Evolutionary conservation across 2,888 invertebrate species (phyloP).

Genomic region (Synanthedon andrenaeformis): DNA sequence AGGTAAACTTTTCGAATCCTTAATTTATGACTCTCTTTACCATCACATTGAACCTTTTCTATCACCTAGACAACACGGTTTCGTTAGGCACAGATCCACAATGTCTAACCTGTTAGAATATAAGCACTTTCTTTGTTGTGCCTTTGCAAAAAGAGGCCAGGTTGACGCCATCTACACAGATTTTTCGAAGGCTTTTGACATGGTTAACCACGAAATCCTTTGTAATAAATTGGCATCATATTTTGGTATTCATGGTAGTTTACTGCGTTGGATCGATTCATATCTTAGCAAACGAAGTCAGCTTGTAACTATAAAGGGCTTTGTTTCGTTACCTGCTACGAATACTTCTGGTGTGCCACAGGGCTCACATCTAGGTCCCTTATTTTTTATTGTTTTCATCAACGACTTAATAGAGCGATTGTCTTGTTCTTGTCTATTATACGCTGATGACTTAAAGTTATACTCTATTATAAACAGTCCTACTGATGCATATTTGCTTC

Average conservation of each 20-base stretch:
- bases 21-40: constrained; percentile 2
- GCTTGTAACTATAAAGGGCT: constrained; percentile 3
- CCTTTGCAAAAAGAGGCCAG: constrained; percentile 1
- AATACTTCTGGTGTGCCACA: constrained; percentile 4
- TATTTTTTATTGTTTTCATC: constrained; percentile 2
- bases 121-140: constrained; percentile 1
- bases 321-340: background rate
- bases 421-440: background rate
- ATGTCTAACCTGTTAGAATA: constrained; percentile 7
- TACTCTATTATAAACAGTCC: background rate
- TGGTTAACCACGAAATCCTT: constrained; percentile 3
- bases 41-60: constrained; percentile 3
- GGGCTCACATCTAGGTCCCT: constrained; percentile 3
- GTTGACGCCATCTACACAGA: constrained; percentile 1
- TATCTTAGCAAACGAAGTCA: constrained; percentile 2
- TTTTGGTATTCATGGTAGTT: constrained; percentile 1
- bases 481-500: background rate
- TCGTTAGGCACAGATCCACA: constrained; percentile 8
- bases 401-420: background rate
- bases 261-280: constrained; percentile 2
- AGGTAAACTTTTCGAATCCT: constrained; percentile 6
- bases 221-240: background rate
- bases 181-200: constrained; percentile 10
- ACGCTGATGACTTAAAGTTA: constrained; percentile 4
- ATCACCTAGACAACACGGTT: constrained; percentile 6